These are phyloP conservation scores for Gadopsis bispinosus DNA, from an alignment of 2,797 vertebrate species.

Conservation along the genomic window DNA sequence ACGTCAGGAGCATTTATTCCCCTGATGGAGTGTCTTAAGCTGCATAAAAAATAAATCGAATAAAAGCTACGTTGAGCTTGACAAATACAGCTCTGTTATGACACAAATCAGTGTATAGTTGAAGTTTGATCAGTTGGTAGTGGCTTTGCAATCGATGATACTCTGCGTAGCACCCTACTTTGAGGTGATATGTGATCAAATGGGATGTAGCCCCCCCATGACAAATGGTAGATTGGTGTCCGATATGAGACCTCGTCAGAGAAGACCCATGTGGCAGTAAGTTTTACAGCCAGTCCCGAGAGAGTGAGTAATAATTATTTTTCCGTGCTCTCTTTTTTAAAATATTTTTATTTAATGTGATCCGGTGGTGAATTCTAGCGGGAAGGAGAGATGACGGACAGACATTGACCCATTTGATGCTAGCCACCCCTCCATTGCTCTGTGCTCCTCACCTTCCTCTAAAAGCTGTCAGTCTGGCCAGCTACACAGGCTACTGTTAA, in stretches of 20 bases:
- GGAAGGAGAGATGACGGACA: slow-evolving; percentile 58
- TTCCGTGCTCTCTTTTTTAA: background rate
- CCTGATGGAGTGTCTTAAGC: slow-evolving; percentile 73
- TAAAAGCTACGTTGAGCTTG: slow-evolving; percentile 60
- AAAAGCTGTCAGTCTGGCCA: slow-evolving; percentile 63
- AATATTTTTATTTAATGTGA: slow-evolving; percentile 3
- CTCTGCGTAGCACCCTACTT: background rate
- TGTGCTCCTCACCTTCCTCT: slow-evolving; percentile 50
- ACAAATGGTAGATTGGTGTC: slow-evolving; percentile 7
- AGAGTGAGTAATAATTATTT: slow-evolving; percentile 44
- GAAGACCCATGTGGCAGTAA: slow-evolving; percentile 50
- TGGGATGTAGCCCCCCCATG: slow-evolving; percentile 1
- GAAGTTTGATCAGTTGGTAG: slow-evolving; percentile 28
- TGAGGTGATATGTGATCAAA: slow-evolving; percentile 35
- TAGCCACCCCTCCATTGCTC: slow-evolving; percentile 42
- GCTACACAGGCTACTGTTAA: slow-evolving; percentile 51
- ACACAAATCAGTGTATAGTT: slow-evolving; percentile 58
- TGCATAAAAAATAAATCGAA: slow-evolving; percentile 67
- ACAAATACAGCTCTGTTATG: slow-evolving; percentile 67
- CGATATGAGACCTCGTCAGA: slow-evolving; percentile 27
- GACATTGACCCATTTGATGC: slow-evolving; percentile 56
- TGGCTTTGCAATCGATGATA: background rate
- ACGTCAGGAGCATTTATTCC: slow-evolving; percentile 77
- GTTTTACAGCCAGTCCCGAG: slow-evolving; percentile 50
- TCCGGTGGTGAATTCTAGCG: slow-evolving; percentile 46